Evolutionary conservation across 2,113 vertebrate species (phyloP).

Genomic region (Noctilio leporinus): DNA sequence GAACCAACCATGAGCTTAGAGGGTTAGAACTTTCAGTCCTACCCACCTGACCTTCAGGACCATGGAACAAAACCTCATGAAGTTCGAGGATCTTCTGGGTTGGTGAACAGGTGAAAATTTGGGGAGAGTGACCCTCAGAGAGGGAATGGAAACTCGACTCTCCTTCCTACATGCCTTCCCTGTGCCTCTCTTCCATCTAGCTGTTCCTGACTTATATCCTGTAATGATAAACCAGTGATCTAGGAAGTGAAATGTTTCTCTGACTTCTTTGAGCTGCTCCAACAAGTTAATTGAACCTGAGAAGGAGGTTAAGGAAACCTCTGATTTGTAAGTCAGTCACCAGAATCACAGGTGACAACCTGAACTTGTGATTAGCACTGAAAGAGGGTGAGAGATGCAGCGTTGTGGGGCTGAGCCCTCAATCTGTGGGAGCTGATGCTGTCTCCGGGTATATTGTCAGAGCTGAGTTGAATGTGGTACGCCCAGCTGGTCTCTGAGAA

Average conservation of each 20-base stretch:
- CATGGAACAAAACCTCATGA: background rate
- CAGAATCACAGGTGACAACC: background rate
- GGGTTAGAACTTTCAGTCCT: background rate
- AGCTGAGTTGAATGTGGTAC: background rate
- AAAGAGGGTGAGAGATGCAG: background rate
- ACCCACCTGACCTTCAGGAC: too few species aligned
- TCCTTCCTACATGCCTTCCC: background rate
- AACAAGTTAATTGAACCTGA: background rate
- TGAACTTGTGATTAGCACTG: background rate
- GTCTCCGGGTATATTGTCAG: background rate
- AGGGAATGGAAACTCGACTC: background rate
- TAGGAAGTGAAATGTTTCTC: background rate
- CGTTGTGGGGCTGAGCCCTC: background rate
- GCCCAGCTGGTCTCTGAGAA: background rate
- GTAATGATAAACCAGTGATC: background rate
- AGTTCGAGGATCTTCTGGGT: background rate
- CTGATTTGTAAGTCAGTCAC: background rate
- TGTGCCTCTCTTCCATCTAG: background rate
- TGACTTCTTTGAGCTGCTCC: background rate
- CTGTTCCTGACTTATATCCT: background rate
- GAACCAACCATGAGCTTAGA: background rate
- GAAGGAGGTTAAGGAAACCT: background rate
- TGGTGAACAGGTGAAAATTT: background rate
- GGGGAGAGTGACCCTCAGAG: background rate
- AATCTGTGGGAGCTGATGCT: background rate